These are phyloP conservation scores for Mystacornis crossleyi DNA, from an alignment of 2,113 vertebrate species.

Conservation along the genomic window DNA sequence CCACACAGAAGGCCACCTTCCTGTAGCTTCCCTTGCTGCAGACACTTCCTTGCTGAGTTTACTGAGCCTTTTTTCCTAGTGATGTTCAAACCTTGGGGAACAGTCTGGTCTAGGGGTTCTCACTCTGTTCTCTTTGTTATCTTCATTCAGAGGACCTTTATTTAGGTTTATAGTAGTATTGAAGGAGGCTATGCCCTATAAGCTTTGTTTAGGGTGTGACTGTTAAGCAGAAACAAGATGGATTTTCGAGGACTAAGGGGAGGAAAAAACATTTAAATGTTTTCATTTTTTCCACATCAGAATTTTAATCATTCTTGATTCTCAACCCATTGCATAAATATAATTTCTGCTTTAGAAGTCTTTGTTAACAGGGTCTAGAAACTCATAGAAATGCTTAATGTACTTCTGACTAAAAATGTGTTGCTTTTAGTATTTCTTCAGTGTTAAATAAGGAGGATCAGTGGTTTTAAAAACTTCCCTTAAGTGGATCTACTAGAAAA, in stretches of 20 bases:
- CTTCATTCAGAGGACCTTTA: background rate
- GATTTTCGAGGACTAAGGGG: background rate
- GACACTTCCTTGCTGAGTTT: background rate
- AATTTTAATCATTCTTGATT: background rate
- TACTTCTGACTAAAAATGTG: background rate
- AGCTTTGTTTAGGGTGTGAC: background rate
- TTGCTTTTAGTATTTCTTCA: background rate
- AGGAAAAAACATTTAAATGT: background rate
- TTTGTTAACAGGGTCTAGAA: background rate
- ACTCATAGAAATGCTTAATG: background rate
- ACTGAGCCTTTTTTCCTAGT: background rate
- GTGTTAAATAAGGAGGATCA: background rate
- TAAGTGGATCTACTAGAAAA: background rate
- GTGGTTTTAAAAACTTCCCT: background rate
- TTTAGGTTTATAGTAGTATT: background rate
- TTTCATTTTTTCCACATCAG: background rate
- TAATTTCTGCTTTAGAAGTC: background rate
- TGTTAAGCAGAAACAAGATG: background rate
- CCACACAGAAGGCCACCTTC: background rate
- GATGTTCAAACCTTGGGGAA: background rate
- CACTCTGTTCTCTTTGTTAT: background rate
- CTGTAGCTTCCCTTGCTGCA: background rate
- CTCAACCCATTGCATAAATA: background rate
- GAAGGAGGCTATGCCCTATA: background rate
- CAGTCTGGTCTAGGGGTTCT: background rate